Percentiles rank a stretch among this genome's conserved stretches.
Conservation (phyloP, 2,888 invertebrate genomes). For the Chrysolina americana region DNA sequence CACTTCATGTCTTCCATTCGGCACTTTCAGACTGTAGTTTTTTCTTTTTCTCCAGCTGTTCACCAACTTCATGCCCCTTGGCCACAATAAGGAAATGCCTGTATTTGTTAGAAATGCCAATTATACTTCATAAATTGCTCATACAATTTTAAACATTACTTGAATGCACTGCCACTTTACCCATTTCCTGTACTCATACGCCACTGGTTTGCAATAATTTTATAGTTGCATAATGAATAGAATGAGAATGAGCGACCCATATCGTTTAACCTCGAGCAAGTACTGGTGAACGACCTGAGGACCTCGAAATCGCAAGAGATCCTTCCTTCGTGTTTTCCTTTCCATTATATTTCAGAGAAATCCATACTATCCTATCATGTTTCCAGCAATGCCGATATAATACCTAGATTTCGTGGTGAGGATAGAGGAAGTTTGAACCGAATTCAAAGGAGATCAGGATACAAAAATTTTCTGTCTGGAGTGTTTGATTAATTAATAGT, state of each 20-base stretch:
- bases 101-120: no score
- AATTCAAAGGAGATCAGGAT: constrained; percentile 3
- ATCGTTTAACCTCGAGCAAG: constrained; percentile 41
- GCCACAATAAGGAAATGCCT: no score
- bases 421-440: neutral
- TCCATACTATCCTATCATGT: neutral
- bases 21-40: no score
- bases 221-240: constrained; percentile 23
- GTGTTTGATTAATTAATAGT: no score
- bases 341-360: neutral
- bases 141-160: no score
- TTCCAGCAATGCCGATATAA: neutral
- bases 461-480: no score
- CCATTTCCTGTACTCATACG: neutral
- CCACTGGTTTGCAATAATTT: constrained; percentile 18
- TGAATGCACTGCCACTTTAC: constrained; percentile 26
- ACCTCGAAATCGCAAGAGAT: constrained; percentile 24
- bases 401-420: neutral
- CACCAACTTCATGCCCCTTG: no score
- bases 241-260: constrained; percentile 44
- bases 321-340: constrained; percentile 12
- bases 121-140: no score
- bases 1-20: no score
- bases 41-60: no score
- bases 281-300: constrained; percentile 41